Evolutionary conservation across 1,140 invertebrate species (phyloP).

Genomic region (Drepana arcuata): DNA sequence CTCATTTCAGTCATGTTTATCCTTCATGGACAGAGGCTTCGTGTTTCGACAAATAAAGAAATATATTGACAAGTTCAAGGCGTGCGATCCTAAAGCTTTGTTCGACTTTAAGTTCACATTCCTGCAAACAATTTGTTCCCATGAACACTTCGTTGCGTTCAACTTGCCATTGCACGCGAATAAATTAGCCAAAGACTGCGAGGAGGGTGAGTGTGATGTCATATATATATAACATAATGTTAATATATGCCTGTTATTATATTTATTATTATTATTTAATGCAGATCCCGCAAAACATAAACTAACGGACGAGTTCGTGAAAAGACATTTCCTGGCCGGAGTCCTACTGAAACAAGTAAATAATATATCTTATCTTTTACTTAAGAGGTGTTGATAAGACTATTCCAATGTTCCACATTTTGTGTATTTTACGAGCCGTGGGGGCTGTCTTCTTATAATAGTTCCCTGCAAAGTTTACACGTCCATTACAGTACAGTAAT

Average conservation of each 20-base stretch:
- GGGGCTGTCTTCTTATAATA: no score
- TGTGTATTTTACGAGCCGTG: no score
- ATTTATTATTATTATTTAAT: constrained; percentile 39
- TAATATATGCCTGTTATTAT: no score
- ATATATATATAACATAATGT: no score
- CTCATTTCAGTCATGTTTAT: constrained; percentile 83
- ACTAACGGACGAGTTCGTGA: constrained; percentile 84
- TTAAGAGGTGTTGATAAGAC: no score
- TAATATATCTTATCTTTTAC: constrained; percentile 63
- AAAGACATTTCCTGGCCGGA: constrained; percentile 91
- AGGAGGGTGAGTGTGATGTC: constrained; percentile 33
- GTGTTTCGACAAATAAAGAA: constrained; percentile 90
- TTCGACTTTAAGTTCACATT: constrained; percentile 93
- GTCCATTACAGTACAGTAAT: no score
- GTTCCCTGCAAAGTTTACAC: no score
- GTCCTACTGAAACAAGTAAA: constrained; percentile 79
- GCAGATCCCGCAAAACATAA: constrained; percentile 61
- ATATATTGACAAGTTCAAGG: constrained; percentile 89
- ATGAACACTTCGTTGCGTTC: constrained; percentile 92
- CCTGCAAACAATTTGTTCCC: constrained; percentile 91
- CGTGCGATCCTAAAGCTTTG: constrained; percentile 82
- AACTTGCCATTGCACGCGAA: constrained; percentile 86
- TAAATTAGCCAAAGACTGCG: constrained; percentile 48
- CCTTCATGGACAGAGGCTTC: constrained; percentile 94
- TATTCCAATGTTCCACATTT: no score